phyloP scores from a whole-genome alignment of 2,113 vertebrate genomes.

The Syrmaticus mikado region DNA sequence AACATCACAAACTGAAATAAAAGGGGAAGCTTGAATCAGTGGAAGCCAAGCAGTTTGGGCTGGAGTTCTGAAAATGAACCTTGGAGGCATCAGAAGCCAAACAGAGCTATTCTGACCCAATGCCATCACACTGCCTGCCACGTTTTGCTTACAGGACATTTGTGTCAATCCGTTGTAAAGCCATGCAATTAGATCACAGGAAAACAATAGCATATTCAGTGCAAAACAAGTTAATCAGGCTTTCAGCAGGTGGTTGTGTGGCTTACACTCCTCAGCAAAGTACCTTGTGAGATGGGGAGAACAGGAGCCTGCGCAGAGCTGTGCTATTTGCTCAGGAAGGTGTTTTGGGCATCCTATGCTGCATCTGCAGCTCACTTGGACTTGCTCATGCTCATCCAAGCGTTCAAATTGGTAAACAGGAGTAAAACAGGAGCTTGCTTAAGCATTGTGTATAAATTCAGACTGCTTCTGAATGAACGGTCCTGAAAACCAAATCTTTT shows the following conservation, averaged over 20 bases:
- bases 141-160: too few relatives aligned
- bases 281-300: not conserved
- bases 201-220: not conserved
- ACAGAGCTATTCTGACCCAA: not conserved
- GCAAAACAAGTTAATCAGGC: not conserved
- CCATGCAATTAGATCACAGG: accelerated
- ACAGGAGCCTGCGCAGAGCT: not conserved
- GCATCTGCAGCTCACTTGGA: not conserved
- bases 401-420: not conserved
- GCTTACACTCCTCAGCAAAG: not conserved
- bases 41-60: not conserved
- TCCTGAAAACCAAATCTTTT: not conserved
- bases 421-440: not conserved
- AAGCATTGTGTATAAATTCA: not conserved
- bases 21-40: not conserved
- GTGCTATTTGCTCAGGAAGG: not conserved
- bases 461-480: not conserved
- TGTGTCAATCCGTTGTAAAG: not conserved
- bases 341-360: not conserved
- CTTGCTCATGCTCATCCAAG: not conserved
- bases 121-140: not conserved
- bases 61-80: not conserved
- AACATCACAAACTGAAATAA: not conserved
- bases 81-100: not conserved
- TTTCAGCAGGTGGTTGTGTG: not conserved